Evolutionary conservation across 2,113 vertebrate species (phyloP).

Genomic region (Nothoprocta perdicaria): DNA sequence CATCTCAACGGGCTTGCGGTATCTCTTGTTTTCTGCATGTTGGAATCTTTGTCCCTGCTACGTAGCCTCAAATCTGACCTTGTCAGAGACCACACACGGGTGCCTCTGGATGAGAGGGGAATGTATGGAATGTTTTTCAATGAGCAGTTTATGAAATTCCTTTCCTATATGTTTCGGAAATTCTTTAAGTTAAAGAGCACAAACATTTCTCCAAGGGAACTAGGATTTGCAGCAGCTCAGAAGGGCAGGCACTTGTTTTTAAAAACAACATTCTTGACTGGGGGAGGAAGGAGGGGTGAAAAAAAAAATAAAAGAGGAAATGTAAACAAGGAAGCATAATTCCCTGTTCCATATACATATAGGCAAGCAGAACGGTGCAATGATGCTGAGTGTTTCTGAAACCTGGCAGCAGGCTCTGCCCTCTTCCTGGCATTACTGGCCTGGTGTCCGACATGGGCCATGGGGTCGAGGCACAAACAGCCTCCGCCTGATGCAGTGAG

Average conservation of each 20-base stretch:
- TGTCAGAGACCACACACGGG: constrained; percentile 76
- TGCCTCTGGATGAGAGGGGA: constrained; percentile 74
- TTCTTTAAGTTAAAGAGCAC: constrained; percentile 68
- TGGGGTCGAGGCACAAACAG: neutral
- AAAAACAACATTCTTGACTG: constrained; percentile 66
- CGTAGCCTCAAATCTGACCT: constrained; percentile 72
- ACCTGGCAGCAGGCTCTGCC: constrained; percentile 21
- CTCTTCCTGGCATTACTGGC: neutral
- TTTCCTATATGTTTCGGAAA: constrained; percentile 75
- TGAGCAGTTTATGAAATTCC: constrained; percentile 78
- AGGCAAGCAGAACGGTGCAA: constrained; percentile 19
- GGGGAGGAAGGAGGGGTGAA: neutral
- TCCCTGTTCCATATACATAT: neutral
- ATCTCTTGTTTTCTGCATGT: constrained; percentile 64
- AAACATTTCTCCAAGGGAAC: constrained; percentile 71
- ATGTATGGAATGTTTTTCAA: constrained; percentile 79
- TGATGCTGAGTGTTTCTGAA: neutral
- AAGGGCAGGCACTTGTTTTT: constrained; percentile 69
- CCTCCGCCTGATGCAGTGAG: neutral
- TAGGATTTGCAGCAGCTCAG: constrained; percentile 36
- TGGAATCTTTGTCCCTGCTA: constrained; percentile 73
- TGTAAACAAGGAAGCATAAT: constrained; percentile 67
- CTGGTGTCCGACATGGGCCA: neutral
- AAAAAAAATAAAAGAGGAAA: constrained; percentile 64
- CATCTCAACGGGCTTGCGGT: constrained; percentile 12